Conservation (phyloP, 2,113 vertebrate genomes). For the Grammomys surdaster region DNA sequence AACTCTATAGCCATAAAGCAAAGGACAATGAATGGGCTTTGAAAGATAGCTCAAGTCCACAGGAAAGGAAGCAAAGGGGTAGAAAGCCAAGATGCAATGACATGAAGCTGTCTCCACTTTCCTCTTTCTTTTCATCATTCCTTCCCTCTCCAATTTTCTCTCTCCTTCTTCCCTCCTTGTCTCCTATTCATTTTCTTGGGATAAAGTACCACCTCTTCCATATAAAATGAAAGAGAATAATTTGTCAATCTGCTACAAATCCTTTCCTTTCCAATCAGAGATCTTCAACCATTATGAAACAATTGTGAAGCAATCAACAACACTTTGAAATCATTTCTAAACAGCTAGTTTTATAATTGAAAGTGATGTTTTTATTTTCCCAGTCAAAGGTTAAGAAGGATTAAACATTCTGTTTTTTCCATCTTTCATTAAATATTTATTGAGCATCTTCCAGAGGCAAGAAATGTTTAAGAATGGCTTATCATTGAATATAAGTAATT, state of each 20-base stretch:
- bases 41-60: neutral
- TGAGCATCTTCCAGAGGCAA: neutral
- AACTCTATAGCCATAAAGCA: neutral
- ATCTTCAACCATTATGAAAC: neutral
- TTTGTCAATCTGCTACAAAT: neutral
- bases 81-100: neutral
- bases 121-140: no score
- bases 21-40: neutral
- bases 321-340: neutral
- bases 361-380: neutral
- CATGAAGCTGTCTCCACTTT: neutral
- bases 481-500: neutral
- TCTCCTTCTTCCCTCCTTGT: neutral
- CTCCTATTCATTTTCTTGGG: neutral
- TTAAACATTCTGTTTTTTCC: neutral
- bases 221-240: neutral
- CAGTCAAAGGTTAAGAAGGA: neutral
- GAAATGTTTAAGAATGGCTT: neutral
- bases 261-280: neutral
- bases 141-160: rapidly evolving
- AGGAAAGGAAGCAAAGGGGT: neutral
- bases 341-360: neutral
- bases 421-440: conserved; percentile 2
- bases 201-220: neutral
- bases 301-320: neutral